Evolutionary conservation across 2,113 vertebrate genomes (phyloP).

Genomic region (Sebastes fasciatus): DNA sequence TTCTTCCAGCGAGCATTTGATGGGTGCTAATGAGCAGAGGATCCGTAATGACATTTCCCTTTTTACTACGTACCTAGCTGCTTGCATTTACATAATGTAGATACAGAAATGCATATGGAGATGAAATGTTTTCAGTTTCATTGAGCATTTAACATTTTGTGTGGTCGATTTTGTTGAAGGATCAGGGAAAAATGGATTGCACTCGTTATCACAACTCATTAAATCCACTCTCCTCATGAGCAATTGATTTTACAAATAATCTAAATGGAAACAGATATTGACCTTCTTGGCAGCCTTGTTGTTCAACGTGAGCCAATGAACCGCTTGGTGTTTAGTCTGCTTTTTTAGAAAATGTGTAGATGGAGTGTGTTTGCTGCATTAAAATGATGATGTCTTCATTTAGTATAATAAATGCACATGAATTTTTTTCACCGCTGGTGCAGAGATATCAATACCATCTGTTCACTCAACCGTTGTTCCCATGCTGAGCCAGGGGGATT

Average conservation of each 20-base stretch:
- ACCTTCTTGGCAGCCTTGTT: conserved; percentile 17
- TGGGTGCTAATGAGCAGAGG: conserved; percentile 9
- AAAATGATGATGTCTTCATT: conserved; percentile 10
- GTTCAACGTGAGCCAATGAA: conserved; percentile 11
- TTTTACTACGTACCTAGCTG: neutral
- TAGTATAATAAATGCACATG: neutral
- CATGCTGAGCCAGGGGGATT: neutral
- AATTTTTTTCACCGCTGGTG: neutral
- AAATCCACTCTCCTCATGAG: conserved; percentile 54
- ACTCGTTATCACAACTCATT: conserved; percentile 55
- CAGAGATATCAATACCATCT: neutral
- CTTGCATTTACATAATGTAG: conserved; percentile 14
- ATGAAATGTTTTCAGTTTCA: conserved; percentile 20
- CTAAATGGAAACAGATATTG: conserved; percentile 54
- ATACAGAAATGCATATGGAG: neutral
- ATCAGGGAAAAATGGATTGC: conserved; percentile 28
- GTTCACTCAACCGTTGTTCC: too few species aligned
- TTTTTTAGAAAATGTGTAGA: conserved; percentile 8
- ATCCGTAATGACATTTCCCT: conserved; percentile 7
- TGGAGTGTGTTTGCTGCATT: conserved; percentile 11
- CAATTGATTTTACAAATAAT: conserved; percentile 53
- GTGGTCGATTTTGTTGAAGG: conserved; percentile 27
- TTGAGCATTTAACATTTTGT: conserved; percentile 22
- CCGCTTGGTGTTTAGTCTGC: conserved; percentile 3
- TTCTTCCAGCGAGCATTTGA: conserved; percentile 12